A percentile compares a stretch with the other conserved stretches of the same genome.
phyloP scores from a whole-genome alignment of 2,113 vertebrate species.

The Podilymbus podiceps region DNA sequence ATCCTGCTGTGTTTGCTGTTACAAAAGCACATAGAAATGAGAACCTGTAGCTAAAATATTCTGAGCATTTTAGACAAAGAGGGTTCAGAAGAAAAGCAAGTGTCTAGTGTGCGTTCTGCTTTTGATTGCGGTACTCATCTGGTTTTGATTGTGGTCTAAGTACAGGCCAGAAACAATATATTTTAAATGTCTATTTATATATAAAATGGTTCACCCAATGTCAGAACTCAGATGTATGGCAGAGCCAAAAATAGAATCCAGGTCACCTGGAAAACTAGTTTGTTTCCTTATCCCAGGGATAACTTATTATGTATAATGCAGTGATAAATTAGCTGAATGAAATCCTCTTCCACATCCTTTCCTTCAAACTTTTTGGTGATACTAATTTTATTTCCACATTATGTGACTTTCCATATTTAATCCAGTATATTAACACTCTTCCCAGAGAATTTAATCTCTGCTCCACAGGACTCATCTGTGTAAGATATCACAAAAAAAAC shows the following conservation, averaged over 20 bases:
- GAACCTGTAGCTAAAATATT: neutral
- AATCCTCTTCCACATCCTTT: neutral
- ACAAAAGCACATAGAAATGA: neutral
- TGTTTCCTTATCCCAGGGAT: neutral
- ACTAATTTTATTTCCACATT: neutral
- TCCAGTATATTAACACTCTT: neutral
- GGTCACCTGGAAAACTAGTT: conserved; percentile 13
- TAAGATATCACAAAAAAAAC: neutral
- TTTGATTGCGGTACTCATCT: neutral
- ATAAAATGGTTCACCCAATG: neutral
- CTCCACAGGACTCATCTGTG: neutral
- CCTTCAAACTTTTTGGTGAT: neutral
- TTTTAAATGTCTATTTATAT: neutral
- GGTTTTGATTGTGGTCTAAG: neutral
- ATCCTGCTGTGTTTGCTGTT: neutral
- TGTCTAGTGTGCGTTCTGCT: neutral
- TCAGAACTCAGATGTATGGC: neutral
- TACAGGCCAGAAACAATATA: neutral
- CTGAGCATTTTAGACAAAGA: neutral
- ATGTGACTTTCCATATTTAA: neutral
- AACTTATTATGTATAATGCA: neutral
- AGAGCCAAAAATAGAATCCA: neutral
- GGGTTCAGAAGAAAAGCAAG: neutral
- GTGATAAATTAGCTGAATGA: neutral
- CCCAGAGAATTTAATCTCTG: neutral